Evolutionary conservation across 1,140 invertebrate genomes (phyloP).

Genomic region (Phthorimaea operculella): DNA sequence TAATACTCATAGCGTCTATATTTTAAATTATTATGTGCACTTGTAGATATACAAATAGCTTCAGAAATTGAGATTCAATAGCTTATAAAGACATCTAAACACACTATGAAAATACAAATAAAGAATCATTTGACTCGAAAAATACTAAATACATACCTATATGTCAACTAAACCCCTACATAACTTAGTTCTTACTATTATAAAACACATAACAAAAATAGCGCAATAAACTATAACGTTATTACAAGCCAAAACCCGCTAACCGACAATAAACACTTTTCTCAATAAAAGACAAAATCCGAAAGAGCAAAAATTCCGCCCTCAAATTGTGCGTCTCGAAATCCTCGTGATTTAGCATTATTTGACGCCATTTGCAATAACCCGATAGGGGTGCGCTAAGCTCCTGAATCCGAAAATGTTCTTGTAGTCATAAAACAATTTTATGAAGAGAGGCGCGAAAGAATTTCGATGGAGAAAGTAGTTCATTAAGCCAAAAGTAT

Average conservation of each 20-base stretch:
- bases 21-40: too few relatives aligned
- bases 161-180: too few relatives aligned
- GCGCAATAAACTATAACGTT: not conserved
- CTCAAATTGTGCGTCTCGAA: slow-evolving; percentile 24
- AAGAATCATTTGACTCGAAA: too few relatives aligned
- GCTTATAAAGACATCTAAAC: too few relatives aligned
- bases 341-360: slow-evolving; percentile 52
- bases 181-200: not conserved
- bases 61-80: too few relatives aligned
- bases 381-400: not conserved
- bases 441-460: too few relatives aligned
- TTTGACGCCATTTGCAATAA: slow-evolving; percentile 47
- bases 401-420: not conserved
- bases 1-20: too few relatives aligned
- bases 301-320: slow-evolving; percentile 24
- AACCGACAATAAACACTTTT: slow-evolving; percentile 45
- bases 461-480: too few relatives aligned
- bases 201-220: not conserved
- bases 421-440: not conserved
- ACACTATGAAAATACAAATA: too few relatives aligned
- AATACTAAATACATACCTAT: too few relatives aligned
- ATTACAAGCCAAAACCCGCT: not conserved
- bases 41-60: too few relatives aligned
- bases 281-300: slow-evolving; percentile 53
- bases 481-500: too few relatives aligned